Conservation (phyloP, 92 coral and sea anemone genomes). For the Heliopora coerulea region DNA sequence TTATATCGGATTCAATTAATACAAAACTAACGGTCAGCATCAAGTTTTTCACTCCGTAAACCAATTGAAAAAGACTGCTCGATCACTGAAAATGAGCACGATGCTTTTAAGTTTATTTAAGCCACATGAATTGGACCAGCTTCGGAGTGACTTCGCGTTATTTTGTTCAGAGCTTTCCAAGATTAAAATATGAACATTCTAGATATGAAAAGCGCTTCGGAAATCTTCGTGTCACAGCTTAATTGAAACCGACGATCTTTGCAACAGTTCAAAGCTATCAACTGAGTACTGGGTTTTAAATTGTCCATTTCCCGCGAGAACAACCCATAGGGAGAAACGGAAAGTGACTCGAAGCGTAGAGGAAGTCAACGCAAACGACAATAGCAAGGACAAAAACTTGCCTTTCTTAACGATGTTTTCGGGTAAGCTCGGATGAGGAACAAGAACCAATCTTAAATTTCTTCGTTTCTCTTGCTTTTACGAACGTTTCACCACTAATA, state of each 20-base stretch:
- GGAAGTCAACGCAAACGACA: conserved; percentile 32
- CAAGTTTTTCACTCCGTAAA: not conserved
- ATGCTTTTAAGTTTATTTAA: not conserved
- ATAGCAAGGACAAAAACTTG: not conserved
- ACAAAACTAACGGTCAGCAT: not conserved
- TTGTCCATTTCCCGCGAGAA: conserved; percentile 29
- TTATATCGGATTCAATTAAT: not conserved
- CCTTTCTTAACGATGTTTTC: conserved; percentile 11
- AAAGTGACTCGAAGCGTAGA: not conserved
- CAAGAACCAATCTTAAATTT: not conserved
- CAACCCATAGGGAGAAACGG: conserved; percentile 18
- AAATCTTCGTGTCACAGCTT: not conserved
- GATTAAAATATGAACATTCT: not conserved
- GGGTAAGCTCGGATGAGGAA: not conserved
- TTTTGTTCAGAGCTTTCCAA: not conserved
- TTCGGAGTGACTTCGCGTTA: not conserved
- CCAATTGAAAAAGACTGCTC: not conserved
- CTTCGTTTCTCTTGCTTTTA: not conserved
- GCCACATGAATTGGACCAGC: not conserved
- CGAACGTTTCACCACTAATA: conserved; percentile 2
- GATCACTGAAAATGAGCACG: too few species aligned
- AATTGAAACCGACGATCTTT: not conserved
- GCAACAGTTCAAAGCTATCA: not conserved
- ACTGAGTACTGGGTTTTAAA: not conserved
- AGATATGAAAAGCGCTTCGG: not conserved